These are phyloP conservation scores for Syngnathoides biaculeatus DNA, from an alignment of 2,113 vertebrate genomes.

Conservation along the genomic window DNA sequence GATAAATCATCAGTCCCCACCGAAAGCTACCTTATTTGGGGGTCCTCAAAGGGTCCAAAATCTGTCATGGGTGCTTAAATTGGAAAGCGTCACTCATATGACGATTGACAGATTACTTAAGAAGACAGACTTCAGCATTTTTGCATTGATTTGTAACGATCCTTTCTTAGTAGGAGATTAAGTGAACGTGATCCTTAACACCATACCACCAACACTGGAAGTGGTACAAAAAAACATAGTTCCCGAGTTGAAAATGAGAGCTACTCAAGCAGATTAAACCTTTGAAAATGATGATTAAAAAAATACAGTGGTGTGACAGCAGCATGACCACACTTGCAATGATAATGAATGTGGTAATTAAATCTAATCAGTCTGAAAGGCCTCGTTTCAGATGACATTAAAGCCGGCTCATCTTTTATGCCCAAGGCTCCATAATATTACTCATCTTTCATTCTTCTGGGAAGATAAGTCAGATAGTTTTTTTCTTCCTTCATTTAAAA, in stretches of 20 bases:
- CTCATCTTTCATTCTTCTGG: neutral
- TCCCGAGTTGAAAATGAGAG: neutral
- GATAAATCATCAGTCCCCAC: neutral
- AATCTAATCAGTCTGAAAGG: conserved; percentile 49
- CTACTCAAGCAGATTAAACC: conserved; percentile 1
- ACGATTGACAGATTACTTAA: neutral
- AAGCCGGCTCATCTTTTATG: conserved; percentile 47
- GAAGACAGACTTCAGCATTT: neutral
- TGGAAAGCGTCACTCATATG: neutral
- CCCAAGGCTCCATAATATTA: neutral
- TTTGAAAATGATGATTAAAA: conserved; percentile 21
- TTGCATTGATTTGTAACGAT: neutral
- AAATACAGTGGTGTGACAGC: conserved; percentile 9
- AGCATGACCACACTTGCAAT: conserved; percentile 30
- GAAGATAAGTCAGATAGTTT: neutral
- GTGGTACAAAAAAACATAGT: neutral
- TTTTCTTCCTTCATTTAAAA: neutral
- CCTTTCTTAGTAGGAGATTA: neutral
- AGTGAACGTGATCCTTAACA: neutral
- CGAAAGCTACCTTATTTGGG: neutral
- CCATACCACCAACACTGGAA: neutral
- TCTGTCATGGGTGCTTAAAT: neutral
- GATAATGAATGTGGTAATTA: conserved; percentile 59
- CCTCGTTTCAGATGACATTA: conserved; percentile 31
- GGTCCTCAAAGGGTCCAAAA: neutral